These are phyloP conservation scores for Strix uralensis DNA, from an alignment of 2,113 vertebrate genomes.

Conservation along the genomic window DNA sequence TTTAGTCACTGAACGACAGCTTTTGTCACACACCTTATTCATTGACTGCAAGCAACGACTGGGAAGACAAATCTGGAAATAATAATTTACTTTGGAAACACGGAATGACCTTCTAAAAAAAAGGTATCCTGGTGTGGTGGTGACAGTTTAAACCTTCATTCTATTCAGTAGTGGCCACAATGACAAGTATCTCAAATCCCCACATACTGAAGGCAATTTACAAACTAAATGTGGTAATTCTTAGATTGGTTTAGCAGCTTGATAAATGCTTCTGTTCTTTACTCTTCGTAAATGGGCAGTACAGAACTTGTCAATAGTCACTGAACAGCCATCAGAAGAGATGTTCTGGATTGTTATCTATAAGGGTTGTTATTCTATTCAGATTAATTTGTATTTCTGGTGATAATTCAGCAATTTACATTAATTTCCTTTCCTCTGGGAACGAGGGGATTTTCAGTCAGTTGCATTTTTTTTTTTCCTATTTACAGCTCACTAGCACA, in stretches of 20 bases:
- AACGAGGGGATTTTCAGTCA: background rate
- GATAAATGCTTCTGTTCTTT: background rate
- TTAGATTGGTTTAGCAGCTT: background rate
- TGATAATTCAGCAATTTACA: background rate
- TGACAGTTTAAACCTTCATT: background rate
- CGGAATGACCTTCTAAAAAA: background rate
- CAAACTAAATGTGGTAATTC: background rate
- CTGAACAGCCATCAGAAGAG: background rate
- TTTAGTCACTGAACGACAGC: background rate
- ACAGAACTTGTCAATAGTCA: background rate
- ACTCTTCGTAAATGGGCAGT: background rate
- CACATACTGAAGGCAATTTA: background rate
- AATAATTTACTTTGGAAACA: background rate
- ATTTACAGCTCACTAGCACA: background rate
- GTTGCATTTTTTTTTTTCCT: background rate
- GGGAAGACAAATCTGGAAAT: background rate
- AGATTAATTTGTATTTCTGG: background rate
- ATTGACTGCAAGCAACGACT: accelerated
- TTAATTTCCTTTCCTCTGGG: background rate
- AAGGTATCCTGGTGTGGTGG: background rate
- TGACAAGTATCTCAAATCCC: background rate
- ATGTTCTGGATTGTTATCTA: background rate
- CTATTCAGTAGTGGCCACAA: background rate
- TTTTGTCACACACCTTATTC: background rate
- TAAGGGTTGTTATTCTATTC: background rate